phyloP scores from a whole-genome alignment of 23 tunicate species.

The Trididemnum nubilum region DNA sequence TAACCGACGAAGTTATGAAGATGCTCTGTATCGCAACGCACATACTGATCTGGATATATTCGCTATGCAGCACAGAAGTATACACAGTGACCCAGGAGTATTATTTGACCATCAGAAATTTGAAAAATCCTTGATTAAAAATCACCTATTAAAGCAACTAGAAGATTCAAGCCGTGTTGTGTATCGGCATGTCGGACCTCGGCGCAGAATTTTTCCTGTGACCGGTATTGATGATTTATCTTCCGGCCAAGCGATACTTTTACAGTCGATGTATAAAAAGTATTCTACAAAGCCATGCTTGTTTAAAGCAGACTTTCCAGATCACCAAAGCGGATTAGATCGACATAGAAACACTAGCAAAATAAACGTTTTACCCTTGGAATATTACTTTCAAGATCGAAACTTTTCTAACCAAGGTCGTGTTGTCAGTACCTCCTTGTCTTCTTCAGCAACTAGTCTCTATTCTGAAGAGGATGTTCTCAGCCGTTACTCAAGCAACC shows the following conservation, averaged over 20 bases:
- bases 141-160: constrained; percentile 22
- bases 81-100: constrained; percentile 76
- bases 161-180: neutral
- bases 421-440: constrained; percentile 56
- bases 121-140: neutral
- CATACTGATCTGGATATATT: constrained; percentile 29
- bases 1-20: constrained; percentile 59
- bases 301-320: neutral
- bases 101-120: constrained; percentile 24
- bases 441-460: constrained; percentile 71
- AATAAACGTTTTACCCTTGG: constrained; percentile 23
- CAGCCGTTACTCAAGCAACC: neutral
- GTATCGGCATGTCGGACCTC: neutral
- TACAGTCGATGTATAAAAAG: neutral
- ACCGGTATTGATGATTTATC: constrained; percentile 9
- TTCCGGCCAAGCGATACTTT: constrained; percentile 5
- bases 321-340: neutral
- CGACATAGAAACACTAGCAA: neutral
- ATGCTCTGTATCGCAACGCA: constrained; percentile 12
- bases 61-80: constrained; percentile 52
- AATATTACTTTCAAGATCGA: constrained; percentile 32
- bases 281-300: constrained; percentile 23
- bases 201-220: neutral
- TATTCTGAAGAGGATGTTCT: constrained; percentile 56
- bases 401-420: constrained; percentile 23